Evolutionary conservation across 2,113 vertebrate genomes (phyloP).

Genomic region (Rhinolophus sinicus): DNA sequence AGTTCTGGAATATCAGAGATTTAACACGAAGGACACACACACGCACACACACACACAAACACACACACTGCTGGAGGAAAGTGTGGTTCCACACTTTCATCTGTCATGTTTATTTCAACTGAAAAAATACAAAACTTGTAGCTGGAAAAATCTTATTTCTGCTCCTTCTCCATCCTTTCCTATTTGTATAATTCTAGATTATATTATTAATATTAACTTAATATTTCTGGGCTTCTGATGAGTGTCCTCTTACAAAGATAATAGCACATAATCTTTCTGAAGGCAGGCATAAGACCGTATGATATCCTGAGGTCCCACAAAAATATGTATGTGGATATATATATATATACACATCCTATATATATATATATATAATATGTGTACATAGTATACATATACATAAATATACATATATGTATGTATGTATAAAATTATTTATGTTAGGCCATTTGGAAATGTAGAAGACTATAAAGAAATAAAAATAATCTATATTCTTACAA

Average conservation of each 20-base stretch:
- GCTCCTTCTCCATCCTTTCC: background rate
- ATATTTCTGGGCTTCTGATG: background rate
- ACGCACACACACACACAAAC: background rate
- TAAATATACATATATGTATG: background rate
- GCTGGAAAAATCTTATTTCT: background rate
- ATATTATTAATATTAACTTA: background rate
- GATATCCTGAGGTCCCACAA: background rate
- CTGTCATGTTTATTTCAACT: background rate
- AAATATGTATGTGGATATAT: background rate
- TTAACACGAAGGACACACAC: background rate
- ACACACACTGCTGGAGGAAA: background rate
- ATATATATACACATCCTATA: background rate
- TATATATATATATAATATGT: background rate
- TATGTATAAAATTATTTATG: background rate
- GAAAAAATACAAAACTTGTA: background rate
- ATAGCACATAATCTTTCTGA: background rate
- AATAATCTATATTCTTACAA: background rate
- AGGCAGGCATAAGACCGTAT: background rate
- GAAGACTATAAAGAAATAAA: slow-evolving; percentile 4
- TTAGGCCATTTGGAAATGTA: background rate
- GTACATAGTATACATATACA: background rate
- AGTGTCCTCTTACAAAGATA: background rate
- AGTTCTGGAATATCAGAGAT: background rate
- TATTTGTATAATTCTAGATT: background rate
- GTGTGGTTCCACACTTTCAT: background rate